Evolutionary conservation across 2,113 vertebrate species (phyloP), one percentile per base, ranked within the genome.

Genomic region (Nyctereutes procyonoides): DNA sequence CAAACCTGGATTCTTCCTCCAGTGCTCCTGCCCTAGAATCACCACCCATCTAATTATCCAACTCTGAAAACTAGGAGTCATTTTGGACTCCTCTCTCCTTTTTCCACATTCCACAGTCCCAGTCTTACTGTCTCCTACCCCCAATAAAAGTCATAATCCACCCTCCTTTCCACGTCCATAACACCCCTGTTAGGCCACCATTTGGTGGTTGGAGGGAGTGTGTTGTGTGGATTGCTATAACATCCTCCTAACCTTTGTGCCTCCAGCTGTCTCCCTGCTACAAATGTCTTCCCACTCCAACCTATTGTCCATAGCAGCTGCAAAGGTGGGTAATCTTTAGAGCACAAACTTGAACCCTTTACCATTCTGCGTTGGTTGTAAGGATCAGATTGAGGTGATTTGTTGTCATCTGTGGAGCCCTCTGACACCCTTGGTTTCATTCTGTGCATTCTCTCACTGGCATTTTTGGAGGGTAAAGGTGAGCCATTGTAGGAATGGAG

Each of bases 401-500:
- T 99, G 63, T 97, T 98, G 60, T 98, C 98, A 5, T 99, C 99
- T 0, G 98, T 98, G 3, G 98, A 98, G 60, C 99, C 99, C 20
- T 98, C 99, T 87, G 99, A 98, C 3, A 98, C 97, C 97, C 98
- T 98, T 96, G 99, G 98, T 38, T 98, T 99, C 91, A 97, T 98
- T 93, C 98, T 99, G 24, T 99, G 98, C 96, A 97, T 99, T 96
- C 98, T 99, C 71, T 98, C 98, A 96, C 97, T 98, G 95, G 98
- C 98, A 89, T 97, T 98, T 77, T 98, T 99, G 19, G 98, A 85
- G 83, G 98, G 98, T 14, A 99, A 98, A 5, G 99, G 98, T 12
- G 99, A 99, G 0, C 98, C 97, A 53, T 98, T 99, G 8, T 99
- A 98, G 62, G 98, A 99, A 58, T 71, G 96, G 62, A 98, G 15